Evolutionary conservation across 2,888 invertebrate genomes (phyloP), one percentile per base, ranked within the genome.

Genomic region (Ormyrus thymus): DNA sequence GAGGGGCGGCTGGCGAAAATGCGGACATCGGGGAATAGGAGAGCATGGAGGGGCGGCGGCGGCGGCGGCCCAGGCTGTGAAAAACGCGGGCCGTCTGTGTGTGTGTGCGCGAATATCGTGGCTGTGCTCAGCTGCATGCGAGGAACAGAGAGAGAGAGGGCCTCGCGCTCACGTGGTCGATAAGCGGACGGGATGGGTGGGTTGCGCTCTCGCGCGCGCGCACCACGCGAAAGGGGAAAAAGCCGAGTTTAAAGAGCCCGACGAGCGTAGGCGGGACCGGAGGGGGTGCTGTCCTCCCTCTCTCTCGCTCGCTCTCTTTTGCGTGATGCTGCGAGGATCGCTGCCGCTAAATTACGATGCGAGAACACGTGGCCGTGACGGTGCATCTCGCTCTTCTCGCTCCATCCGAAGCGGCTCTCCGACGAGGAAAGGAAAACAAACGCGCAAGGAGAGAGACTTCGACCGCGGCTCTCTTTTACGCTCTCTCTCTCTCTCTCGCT

Each of bases 181-280:
- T 81, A 81, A 81, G 79, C 77, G 81, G 82, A 79, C 82, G 73
- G 81, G 58, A 78, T 69, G 80, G 73, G 83, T 75, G 66, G 70
- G 58, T 56, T 72, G 76, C 69, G 75, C 70, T 75, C 74, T 74
- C 75, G 74, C 74, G 51, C 59, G 58, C 70, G 61, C 58, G 29
- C 58, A 15, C 58, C 15, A 29, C 29, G 29, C 29, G 29, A 55
- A 76, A 51, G 66, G 74, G 50, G 56, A 43, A 65, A 51, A 46
- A 46, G 55, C 55, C 53, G 58, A 29, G n/a, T 8, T 55, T 29
- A 29, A 29, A 29, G 29, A 79, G 82, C 29, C 83, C 79, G 81
- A 50, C 8, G 70, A 78, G 76, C 64, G 61, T 29, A 29, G 48
- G 76, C 65, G 73, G 62, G 65, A 70, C 13, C 55, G 29, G 29